phyloP scores from a whole-genome alignment of 2,888 invertebrate genomes.

The Salticus scenicus region DNA sequence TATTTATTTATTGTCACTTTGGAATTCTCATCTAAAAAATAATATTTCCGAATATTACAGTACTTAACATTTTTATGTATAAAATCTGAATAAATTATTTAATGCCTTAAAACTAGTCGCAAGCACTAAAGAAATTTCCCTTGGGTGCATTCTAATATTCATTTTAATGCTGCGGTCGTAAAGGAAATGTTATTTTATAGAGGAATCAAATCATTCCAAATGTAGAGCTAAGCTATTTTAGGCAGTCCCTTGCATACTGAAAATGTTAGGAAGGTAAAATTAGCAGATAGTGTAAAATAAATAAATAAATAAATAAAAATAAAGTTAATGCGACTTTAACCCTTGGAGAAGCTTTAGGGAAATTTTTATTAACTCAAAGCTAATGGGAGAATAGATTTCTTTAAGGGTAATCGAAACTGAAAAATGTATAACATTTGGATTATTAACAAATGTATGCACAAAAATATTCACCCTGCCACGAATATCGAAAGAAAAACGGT shows the following conservation, averaged over 20 bases:
- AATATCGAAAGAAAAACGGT: constrained; percentile 21
- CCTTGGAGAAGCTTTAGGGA: background rate
- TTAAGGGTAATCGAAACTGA: constrained; percentile 41
- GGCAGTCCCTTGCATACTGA: no score
- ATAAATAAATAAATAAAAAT: constrained; percentile 5
- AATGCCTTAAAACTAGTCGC: constrained; percentile 22
- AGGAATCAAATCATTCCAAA: constrained; percentile 13
- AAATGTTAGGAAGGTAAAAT: no score
- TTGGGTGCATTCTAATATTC: constrained; percentile 30
- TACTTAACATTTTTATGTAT: no score
- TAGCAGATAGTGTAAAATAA: background rate
- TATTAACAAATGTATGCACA: background rate
- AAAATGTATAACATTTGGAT: constrained; percentile 34
- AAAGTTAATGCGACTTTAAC: background rate
- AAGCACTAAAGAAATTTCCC: background rate
- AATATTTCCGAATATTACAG: no score
- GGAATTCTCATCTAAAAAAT: no score
- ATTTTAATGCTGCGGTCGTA: constrained; percentile 45
- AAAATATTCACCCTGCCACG: background rate
- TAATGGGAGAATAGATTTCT: constrained; percentile 50
- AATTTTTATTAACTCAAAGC: constrained; percentile 48
- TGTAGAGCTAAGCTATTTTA: constrained; percentile 28
- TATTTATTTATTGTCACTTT: no score
- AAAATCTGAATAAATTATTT: constrained; percentile 28
- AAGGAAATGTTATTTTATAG: constrained; percentile 17